These are phyloP conservation scores for Leptinotarsa tumamoca DNA, from an alignment of 2,888 invertebrate species.

Conservation along the genomic window DNA sequence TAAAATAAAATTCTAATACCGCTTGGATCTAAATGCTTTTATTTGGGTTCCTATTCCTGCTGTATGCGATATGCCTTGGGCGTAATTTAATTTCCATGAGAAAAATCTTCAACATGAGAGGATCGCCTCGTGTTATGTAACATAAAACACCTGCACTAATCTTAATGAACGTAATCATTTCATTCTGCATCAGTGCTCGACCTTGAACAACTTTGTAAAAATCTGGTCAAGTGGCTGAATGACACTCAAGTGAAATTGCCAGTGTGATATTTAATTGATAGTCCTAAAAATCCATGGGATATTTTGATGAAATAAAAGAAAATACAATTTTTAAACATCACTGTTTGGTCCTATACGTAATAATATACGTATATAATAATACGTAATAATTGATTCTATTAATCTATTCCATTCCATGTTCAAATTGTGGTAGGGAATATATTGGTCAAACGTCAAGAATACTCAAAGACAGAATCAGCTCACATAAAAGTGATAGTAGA, in stretches of 20 bases:
- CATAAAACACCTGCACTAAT: conserved; percentile 5
- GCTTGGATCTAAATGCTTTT: neutral
- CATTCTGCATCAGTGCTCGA: neutral
- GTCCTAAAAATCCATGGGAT: neutral
- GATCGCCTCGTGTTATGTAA: neutral
- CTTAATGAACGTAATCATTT: neutral
- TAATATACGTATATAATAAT: too few species aligned
- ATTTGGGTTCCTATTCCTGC: neutral
- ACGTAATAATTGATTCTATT: too few species aligned
- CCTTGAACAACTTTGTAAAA: neutral
- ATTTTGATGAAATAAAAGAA: neutral
- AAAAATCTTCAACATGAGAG: neutral
- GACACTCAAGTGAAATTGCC: neutral
- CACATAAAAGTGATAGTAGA: too few species aligned
- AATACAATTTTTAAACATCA: neutral
- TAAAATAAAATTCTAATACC: conserved; percentile 4
- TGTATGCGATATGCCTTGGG: too few species aligned
- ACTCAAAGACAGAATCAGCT: too few species aligned
- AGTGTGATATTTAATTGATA: too few species aligned
- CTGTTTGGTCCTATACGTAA: too few species aligned
- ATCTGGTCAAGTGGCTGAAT: neutral
- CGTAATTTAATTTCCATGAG: too few species aligned
- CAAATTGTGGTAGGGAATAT: too few species aligned
- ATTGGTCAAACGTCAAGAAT: too few species aligned
- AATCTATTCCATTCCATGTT: too few species aligned